Evolutionary conservation across 2,888 invertebrate genomes (phyloP).

Genomic region (Aspidiotus destructor): DNA sequence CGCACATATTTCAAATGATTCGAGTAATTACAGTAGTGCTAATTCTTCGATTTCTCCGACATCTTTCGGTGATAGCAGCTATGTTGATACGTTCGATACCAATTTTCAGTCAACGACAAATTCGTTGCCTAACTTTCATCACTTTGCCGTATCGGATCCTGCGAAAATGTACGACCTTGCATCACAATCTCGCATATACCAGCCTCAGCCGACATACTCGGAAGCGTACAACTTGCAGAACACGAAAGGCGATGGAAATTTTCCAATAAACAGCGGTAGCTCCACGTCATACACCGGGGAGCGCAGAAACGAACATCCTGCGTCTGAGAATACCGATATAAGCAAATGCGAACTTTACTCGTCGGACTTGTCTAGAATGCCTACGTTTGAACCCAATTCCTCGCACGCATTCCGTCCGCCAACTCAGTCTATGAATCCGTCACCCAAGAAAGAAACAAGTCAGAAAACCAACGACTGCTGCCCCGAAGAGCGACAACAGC

Average conservation of each 20-base stretch:
- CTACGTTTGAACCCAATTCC: slow-evolving; percentile 40
- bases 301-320: too few relatives aligned
- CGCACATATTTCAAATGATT: slow-evolving; percentile 9
- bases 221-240: slow-evolving; percentile 9
- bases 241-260: neutral
- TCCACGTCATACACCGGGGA: too few relatives aligned
- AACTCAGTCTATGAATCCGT: slow-evolving; percentile 60
- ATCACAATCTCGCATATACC: neutral
- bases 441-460: slow-evolving; percentile 34
- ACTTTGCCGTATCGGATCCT: too few relatives aligned
- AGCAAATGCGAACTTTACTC: neutral
- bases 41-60: neutral
- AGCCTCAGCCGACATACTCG: neutral
- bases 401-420: slow-evolving; percentile 40
- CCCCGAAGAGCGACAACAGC: slow-evolving; percentile 29
- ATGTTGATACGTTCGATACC: neutral
- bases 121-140: too few relatives aligned
- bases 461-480: slow-evolving; percentile 27
- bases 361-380: slow-evolving; percentile 35
- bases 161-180: neutral
- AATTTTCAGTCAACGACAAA: neutral
- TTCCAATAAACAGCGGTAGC: too few relatives aligned
- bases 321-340: too few relatives aligned
- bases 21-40: too few relatives aligned
- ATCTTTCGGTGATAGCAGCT: too few relatives aligned